Evolutionary conservation across 2,888 invertebrate species (phyloP).

Genomic region (Spialia ferax): DNA sequence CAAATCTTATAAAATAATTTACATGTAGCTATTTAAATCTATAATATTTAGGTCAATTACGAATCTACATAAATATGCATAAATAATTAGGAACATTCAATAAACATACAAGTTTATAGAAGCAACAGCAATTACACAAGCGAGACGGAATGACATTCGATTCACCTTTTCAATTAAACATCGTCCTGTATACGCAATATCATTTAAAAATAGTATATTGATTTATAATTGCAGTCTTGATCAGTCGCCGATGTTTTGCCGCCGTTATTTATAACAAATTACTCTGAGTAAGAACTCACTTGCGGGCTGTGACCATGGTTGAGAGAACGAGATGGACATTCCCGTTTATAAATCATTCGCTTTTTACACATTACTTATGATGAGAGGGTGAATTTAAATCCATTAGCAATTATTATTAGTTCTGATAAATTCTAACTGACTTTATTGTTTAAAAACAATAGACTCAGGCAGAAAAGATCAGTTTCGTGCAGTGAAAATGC

Average conservation of each 20-base stretch:
- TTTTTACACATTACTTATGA: not conserved
- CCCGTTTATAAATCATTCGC: not conserved
- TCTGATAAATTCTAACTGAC: too few relatives aligned
- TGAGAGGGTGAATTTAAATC: too few relatives aligned
- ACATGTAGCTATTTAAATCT: not conserved
- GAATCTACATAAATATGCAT: not conserved
- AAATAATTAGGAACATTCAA: not conserved
- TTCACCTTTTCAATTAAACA: conserved; percentile 33
- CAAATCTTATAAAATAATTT: too few relatives aligned
- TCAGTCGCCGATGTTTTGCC: conserved; percentile 55
- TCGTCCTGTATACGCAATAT: conserved; percentile 48
- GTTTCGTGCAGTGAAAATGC: too few relatives aligned
- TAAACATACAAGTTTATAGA: not conserved
- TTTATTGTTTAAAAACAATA: too few relatives aligned
- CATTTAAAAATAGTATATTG: conserved; percentile 59
- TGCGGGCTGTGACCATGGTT: conserved; percentile 21
- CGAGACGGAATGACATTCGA: conserved; percentile 32
- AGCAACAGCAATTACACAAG: not conserved
- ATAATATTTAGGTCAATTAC: not conserved
- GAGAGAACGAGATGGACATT: not conserved
- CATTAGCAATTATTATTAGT: too few relatives aligned
- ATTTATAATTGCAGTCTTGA: conserved; percentile 61
- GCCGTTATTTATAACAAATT: conserved; percentile 63
- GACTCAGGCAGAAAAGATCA: too few relatives aligned
- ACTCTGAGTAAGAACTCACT: conserved; percentile 53